These are phyloP conservation scores for Lithosia quadra DNA, from an alignment of 2,888 invertebrate genomes.

Conservation along the genomic window DNA sequence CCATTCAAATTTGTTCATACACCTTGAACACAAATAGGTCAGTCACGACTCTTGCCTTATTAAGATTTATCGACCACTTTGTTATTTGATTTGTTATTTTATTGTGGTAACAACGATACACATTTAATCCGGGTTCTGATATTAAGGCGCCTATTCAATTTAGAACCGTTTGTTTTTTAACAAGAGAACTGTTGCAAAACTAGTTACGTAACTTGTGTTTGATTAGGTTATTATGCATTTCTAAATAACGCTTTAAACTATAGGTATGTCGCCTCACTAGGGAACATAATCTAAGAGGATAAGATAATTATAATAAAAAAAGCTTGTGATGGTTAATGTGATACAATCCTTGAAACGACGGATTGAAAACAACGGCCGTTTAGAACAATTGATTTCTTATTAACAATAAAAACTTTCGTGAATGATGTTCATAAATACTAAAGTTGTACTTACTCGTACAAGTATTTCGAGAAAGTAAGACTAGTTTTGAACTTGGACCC, in stretches of 20 bases:
- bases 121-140: conserved; percentile 40
- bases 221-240: not conserved
- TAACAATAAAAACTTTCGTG: conserved; percentile 4
- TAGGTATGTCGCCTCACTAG: not conserved
- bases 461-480: not conserved
- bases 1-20: conserved; percentile 63
- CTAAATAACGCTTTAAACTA: not conserved
- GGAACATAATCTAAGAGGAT: not conserved
- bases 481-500: not conserved
- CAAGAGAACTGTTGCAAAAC: conserved; percentile 35
- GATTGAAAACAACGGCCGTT: not conserved
- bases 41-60: conserved; percentile 74
- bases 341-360: not conserved
- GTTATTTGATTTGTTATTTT: conserved; percentile 62
- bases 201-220: conserved; percentile 3
- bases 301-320: no score
- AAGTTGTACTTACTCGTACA: not conserved
- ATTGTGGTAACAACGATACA: conserved; percentile 47
- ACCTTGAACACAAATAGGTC: conserved; percentile 72
- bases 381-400: not conserved
- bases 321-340: not conserved
- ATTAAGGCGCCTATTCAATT: conserved; percentile 42
- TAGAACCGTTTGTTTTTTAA: conserved; percentile 36
- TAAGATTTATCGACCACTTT: conserved; percentile 65
- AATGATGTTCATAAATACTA: not conserved